Base-by-base conservation (phyloP, 2,797 vertebrate species). In the Distichodus sexfasciatus region DNA sequence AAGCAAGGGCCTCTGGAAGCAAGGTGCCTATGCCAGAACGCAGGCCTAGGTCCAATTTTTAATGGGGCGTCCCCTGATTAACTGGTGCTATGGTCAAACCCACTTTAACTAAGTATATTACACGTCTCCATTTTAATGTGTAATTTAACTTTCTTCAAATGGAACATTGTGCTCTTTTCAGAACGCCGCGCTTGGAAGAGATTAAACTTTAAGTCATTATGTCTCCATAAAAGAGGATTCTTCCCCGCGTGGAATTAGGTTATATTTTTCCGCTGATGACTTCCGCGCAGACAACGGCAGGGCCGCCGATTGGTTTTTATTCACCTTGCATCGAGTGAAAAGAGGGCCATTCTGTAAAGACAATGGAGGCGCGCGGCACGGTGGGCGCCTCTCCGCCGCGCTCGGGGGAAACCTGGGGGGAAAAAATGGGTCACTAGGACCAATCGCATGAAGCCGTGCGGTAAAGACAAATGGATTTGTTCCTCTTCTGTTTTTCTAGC, bases 351-450 rank as follows among this genome's bases (percentile, higher is more conserved):
- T 76, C 74, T 75, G 66, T 60, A 69, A 83, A 86, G 78, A 83
- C 82, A 84, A 82, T 78, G 77, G 64, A 71, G 69, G 51, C 69
- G 44, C 61, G 26, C 48, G 66, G 61, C 65, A 19, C 24, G 75
- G 71, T 72, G 72, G 71, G 68, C 76, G 69, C 66, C 66, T 54
- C 61, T 66, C 21, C 43, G 47, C 4, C 6, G 68, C 50, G 72
- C 59, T 66, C 41, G 54, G 63, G 61, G 76, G 59, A 41, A 29
- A 61, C 53, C 28, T 2, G 67, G 67, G n/a, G n/a, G n/a, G n/a
- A n/a, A 58, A 84, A 89, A 89, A 82, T 83, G 81, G 86, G 86
- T 89, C 85, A 91, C 79, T 81, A 79, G 81, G 84, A 88, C 80
- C 68, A 66, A 62, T 75, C 71, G 75, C 50, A 47, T 66, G 24